Conservation (phyloP, 1,140 invertebrate species). For the Diachasmimorpha longicaudata region DNA sequence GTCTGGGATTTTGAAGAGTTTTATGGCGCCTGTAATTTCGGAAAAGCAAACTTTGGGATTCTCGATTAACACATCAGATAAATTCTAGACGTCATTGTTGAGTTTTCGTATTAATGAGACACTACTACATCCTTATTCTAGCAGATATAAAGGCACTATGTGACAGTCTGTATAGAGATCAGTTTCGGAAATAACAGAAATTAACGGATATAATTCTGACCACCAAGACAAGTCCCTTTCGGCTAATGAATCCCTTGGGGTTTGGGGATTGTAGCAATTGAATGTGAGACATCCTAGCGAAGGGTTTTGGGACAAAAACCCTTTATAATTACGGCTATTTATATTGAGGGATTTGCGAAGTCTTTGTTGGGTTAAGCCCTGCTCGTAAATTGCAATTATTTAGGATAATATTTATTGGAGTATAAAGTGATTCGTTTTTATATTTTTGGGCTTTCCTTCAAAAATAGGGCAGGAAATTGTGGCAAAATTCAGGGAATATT, state of each 20-base stretch:
- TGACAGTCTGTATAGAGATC: constrained; percentile 17
- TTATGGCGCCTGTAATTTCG: neutral
- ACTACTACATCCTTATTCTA: neutral
- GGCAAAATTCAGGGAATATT: too few relatives aligned
- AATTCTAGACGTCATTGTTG: neutral
- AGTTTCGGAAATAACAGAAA: constrained; percentile 29
- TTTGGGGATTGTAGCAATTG: neutral
- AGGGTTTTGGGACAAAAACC: constrained; percentile 18
- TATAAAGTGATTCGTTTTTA: too few relatives aligned
- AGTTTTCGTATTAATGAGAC: neutral
- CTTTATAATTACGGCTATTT: constrained; percentile 1
- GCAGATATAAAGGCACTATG: neutral
- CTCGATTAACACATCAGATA: neutral
- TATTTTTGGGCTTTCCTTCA: neutral
- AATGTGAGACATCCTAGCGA: neutral
- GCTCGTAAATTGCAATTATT: neutral
- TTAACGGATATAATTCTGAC: constrained; percentile 27
- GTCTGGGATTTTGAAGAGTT: neutral
- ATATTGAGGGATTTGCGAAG: neutral
- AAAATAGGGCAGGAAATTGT: too few relatives aligned
- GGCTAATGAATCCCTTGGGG: constrained; percentile 21
- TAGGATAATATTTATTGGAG: neutral
- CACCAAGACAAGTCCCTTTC: constrained; percentile 19
- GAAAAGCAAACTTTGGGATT: neutral
- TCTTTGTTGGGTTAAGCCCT: neutral